A percentile compares a stretch with the other conserved stretches of the same genome.
phyloP scores from a whole-genome alignment of 2,113 vertebrate species.

The Nestor notabilis region DNA sequence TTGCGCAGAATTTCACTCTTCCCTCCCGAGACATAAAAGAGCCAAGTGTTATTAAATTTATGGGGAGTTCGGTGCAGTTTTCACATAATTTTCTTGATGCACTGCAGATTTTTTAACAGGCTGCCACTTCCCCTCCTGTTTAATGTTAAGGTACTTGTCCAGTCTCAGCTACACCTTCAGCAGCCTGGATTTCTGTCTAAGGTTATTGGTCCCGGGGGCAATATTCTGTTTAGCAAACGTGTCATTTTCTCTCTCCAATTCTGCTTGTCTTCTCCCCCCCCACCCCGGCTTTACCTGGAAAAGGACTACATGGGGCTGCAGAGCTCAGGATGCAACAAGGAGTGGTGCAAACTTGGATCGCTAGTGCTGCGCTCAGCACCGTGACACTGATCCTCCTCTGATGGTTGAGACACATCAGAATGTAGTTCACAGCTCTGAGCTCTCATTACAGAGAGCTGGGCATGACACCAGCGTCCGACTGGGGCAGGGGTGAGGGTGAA shows the following conservation, averaged over 20 bases:
- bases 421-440: background rate
- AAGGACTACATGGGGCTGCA: background rate
- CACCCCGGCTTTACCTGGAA: background rate
- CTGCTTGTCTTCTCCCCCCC: background rate
- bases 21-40: slow-evolving; percentile 31
- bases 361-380: rapidly evolving
- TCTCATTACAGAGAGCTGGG: background rate
- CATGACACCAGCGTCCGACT: background rate
- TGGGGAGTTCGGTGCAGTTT: slow-evolving; percentile 2
- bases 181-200: background rate
- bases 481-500: background rate
- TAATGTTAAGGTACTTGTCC: background rate
- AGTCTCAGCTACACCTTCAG: background rate
- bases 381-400: background rate
- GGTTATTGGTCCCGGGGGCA: background rate
- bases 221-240: background rate
- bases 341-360: background rate
- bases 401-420: background rate
- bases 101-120: slow-evolving; percentile 54
- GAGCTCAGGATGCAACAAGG: background rate
- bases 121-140: background rate
- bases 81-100: slow-evolving; percentile 56
- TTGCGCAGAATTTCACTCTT: background rate
- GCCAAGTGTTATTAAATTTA: slow-evolving; percentile 56
- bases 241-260: background rate